Base-by-base conservation (phyloP, 1,140 invertebrate species). In the Drosophila busckii region DNA sequence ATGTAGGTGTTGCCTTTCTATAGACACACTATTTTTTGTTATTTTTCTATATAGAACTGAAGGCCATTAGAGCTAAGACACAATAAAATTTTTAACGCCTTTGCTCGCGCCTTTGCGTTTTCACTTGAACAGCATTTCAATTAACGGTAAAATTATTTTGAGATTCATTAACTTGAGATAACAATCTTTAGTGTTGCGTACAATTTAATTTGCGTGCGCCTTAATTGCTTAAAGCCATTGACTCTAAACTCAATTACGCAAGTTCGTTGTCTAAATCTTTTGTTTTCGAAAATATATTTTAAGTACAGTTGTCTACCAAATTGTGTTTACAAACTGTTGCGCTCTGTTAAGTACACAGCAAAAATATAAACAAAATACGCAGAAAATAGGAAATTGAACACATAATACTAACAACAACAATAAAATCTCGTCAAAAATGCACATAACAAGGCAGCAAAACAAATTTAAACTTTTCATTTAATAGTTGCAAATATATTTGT, bases 191-290 rank as follows among this genome's bases (percentile, higher is more conserved):
- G 40, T 49, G 52, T 35, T 41, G 40, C 34, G 62, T 70, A 78
- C 61, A 80, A 80, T 65, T 80, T 68, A 68, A 80, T 80, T 73
- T 80, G 37, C 50, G 32, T 45, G 53, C 45, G 41, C 46, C 56
- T 59, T 52, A 82, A 73, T 78, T 82, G 63, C 68, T 69, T 78
- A 68, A 58, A 50, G 75, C 59, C 73, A 80, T 75, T 82, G 73
- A 73, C 73, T 44, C 29, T 16, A 38, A 25, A 29, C 13, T 20
- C 19, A 44, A 52, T 70, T 76, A 66, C 75, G 70, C 76, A 80
- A 84, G 71, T 73, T 64, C 46, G 61, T 58, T 70, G 68, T 35
- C 55, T 68, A 59, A 71, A 54, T 71, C 64, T 60, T 71, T 71
- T 55, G 54, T 56, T 10, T 8, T 22, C 20, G 22, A 42, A 50